These are phyloP conservation scores for Temnothorax curvispinosus DNA, from an alignment of 1,140 invertebrate genomes.

Conservation along the genomic window DNA sequence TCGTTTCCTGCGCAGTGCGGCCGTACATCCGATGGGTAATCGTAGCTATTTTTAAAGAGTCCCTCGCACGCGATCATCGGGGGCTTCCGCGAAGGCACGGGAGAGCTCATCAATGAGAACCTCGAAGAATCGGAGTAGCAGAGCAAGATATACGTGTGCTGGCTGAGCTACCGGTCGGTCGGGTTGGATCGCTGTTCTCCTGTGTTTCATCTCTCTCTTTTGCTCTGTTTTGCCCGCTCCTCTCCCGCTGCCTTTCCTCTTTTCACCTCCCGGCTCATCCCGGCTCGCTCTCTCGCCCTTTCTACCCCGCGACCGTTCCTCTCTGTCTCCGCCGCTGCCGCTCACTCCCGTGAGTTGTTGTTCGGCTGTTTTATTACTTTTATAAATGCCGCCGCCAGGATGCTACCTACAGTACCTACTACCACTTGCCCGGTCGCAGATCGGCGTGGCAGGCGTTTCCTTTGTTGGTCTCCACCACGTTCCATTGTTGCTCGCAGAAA, in stretches of 20 bases:
- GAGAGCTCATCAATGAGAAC: constrained; percentile 79
- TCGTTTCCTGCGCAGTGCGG: not conserved
- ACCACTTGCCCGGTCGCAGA: constrained; percentile 40
- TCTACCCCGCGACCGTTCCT: constrained; percentile 45
- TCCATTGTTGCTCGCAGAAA: constrained; percentile 78
- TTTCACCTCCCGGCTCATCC: constrained; percentile 61
- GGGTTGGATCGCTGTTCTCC: constrained; percentile 82
- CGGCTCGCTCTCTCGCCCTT: constrained; percentile 68
- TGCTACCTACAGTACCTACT: constrained; percentile 26
- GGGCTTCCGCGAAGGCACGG: constrained; percentile 32
- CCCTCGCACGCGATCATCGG: constrained; percentile 15
- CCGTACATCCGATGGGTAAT: constrained; percentile 16
- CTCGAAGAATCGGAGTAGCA: constrained; percentile 79
- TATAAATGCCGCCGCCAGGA: constrained; percentile 77
- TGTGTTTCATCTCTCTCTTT: constrained; percentile 78
- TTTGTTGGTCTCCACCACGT: constrained; percentile 76
- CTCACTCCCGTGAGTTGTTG: constrained; percentile 75
- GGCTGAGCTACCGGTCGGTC: constrained; percentile 82
- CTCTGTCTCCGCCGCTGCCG: constrained; percentile 48
- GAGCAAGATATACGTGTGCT: constrained; percentile 81
- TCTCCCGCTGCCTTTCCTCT: constrained; percentile 48
- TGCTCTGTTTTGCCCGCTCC: constrained; percentile 74
- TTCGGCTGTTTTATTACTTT: constrained; percentile 83
- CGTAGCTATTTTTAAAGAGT: constrained; percentile 40
- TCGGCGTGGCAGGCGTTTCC: constrained; percentile 75